Percentiles rank a stretch among this genome's conserved stretches.
Evolutionary conservation across 2,888 invertebrate species (phyloP).

Genomic region (Hyppa rectilinea): DNA sequence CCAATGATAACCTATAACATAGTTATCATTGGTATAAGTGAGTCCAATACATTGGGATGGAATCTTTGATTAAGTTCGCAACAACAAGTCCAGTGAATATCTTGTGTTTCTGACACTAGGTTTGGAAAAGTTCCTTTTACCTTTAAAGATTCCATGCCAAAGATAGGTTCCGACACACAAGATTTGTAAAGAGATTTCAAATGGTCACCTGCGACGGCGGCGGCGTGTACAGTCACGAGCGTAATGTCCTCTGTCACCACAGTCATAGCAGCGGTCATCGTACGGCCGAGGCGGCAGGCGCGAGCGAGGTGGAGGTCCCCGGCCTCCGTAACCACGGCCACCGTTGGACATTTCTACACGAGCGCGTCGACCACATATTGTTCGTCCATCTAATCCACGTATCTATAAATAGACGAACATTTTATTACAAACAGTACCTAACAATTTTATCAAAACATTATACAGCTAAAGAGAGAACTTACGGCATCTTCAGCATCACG

Average conservation of each 20-base stretch:
- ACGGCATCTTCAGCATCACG: constrained; percentile 98
- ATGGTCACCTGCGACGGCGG: constrained; percentile 90
- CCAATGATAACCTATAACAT: constrained; percentile 91
- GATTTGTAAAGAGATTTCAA: constrained; percentile 26
- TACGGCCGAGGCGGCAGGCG: constrained; percentile 95
- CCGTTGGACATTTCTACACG: constrained; percentile 98
- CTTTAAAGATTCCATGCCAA: constrained; percentile 79
- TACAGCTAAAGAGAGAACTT: constrained; percentile 72
- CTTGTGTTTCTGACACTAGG: constrained; percentile 24
- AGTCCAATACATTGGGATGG: constrained; percentile 82
- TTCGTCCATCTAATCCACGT: constrained; percentile 93
- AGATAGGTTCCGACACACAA: constrained; percentile 55
- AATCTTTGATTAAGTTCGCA: constrained; percentile 76
- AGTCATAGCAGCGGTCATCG: constrained; percentile 98
- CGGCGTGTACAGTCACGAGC: constrained; percentile 96
- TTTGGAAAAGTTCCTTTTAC: constrained; percentile 40
- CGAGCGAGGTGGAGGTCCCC: constrained; percentile 91
- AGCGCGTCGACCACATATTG: constrained; percentile 96
- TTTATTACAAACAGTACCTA: background rate
- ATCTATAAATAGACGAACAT: constrained; percentile 72
- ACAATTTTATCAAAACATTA: background rate
- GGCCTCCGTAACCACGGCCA: constrained; percentile 91
- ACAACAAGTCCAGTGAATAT: constrained; percentile 30
- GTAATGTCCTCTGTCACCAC: constrained; percentile 98
- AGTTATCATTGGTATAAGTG: constrained; percentile 91